Evolutionary conservation across 2,888 invertebrate genomes (phyloP).

Genomic region (Girardia tigrina): DNA sequence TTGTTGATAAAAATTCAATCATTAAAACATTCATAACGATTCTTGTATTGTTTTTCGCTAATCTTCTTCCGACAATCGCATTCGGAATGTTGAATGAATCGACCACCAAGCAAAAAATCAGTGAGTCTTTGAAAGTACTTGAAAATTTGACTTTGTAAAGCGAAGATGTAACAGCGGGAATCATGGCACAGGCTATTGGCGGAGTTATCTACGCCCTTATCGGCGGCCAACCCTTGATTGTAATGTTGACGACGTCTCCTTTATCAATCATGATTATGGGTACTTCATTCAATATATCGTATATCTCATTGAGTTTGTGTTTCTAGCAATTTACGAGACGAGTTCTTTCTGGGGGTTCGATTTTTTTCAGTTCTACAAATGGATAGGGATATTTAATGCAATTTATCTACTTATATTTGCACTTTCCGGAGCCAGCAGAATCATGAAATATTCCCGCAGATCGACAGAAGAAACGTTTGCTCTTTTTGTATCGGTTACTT

Average conservation of each 20-base stretch:
- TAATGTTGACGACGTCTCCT: constrained; percentile 56
- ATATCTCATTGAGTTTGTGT: neutral
- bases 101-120: constrained; percentile 54
- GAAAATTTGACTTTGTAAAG: neutral
- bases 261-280: constrained; percentile 56
- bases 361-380: neutral
- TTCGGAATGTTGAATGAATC: constrained; percentile 55
- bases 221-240: constrained; percentile 56
- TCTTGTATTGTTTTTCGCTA: constrained; percentile 56
- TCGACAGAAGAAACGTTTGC: constrained; percentile 57
- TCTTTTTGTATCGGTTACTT: constrained; percentile 56
- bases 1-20: constrained; percentile 52
- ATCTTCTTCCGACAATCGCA: constrained; percentile 55
- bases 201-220: constrained; percentile 55
- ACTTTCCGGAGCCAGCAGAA: neutral
- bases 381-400: neutral
- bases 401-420: neutral
- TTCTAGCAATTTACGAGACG: neutral
- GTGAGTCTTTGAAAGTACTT: constrained; percentile 45
- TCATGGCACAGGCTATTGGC: constrained; percentile 55
- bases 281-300: constrained; percentile 40
- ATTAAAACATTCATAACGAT: constrained; percentile 55
- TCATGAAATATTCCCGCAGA: constrained; percentile 40
- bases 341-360: neutral
- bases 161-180: constrained; percentile 54